Base-by-base conservation (phyloP, 2,113 vertebrate genomes). In the Trogon surrucura region DNA sequence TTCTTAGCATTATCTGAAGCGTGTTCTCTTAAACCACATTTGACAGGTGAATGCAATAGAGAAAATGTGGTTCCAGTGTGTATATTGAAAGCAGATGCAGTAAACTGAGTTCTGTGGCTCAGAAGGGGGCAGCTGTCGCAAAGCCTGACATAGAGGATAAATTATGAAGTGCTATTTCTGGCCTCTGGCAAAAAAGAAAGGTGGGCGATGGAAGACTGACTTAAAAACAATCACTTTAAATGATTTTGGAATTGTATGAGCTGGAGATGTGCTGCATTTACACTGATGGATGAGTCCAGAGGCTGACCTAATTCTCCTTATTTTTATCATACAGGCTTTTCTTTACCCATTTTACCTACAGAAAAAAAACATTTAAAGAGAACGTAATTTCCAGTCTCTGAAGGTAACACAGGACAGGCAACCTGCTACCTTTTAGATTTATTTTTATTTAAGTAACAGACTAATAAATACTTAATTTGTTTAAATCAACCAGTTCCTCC, bases 61-160 rank as follows among this genome's bases (percentile, higher is more conserved):
- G 85, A 92, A 88, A 92, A 95, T 91, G 51, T 57, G 62, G 61
- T 92, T 92, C 36, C 74, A 87, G 80, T 11, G 57, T 65, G 73
- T 47, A 22, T 90, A 94, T 81, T 88, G 95, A 91, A 93, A 89
- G 86, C 86, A 94, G 96, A 80, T 81, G 93, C 82, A 90, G 80
- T 67, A 91, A 90, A 61, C 72, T 2, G 38, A 67, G 75, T 71
- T 91, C 82, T 64, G 5, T 67, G 82, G 83, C 95, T 90, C 90
- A 74, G 51, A 79, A 80, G 70, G 82, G 60, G 83, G 51, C 53
- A 91, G 91, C 71, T 90, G 60, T 34, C 93, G 88, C 88, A 86
- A 87, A 91, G n/a, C 89, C 58, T 69, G 86, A 91, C 57, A 56
- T 0, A 38, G 53, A 92, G 50, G 57, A 95, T 91, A 81, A 95